A percentile compares a stretch with the other conserved stretches of the same genome.
Conservation (phyloP, 2,888 invertebrate genomes). For the Mesorhabditis sp. region DNA sequence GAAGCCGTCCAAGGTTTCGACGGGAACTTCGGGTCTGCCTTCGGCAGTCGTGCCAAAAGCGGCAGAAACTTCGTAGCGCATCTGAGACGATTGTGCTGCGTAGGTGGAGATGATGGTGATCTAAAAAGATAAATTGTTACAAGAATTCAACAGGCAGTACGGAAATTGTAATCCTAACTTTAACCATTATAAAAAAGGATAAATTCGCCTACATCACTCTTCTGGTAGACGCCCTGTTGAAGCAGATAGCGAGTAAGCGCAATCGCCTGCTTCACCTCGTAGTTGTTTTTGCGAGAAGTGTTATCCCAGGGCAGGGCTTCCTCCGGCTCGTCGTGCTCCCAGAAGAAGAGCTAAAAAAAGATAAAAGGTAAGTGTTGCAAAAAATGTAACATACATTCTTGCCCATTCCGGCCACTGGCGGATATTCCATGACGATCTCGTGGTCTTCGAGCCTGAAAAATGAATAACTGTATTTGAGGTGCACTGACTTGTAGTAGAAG, state of each 20-base stretch:
- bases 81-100: conserved; percentile 67
- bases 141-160: too few relatives aligned
- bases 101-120: conserved; percentile 76
- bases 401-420: conserved; percentile 66
- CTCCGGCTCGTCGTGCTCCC: conserved; percentile 25
- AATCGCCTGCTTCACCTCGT: conserved; percentile 64
- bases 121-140: conserved; percentile 53
- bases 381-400: conserved; percentile 55
- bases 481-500: conserved; percentile 66
- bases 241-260: conserved; percentile 31
- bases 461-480: not conserved
- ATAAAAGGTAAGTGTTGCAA: too few relatives aligned
- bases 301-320: conserved; percentile 10
- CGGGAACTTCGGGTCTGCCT: conserved; percentile 14
- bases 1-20: conserved; percentile 37
- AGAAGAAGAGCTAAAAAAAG: conserved; percentile 68
- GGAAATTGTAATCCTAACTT: too few relatives aligned
- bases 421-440: conserved; percentile 65
- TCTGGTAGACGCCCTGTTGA: conserved; percentile 30
- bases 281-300: not conserved
- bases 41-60: not conserved
- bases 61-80: conserved; percentile 10
- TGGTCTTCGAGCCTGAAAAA: conserved; percentile 36
- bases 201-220: conserved; percentile 10
- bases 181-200: too few relatives aligned